phyloP scores from a whole-genome alignment of 2,888 invertebrate genomes.

The Rhagium mordax region DNA sequence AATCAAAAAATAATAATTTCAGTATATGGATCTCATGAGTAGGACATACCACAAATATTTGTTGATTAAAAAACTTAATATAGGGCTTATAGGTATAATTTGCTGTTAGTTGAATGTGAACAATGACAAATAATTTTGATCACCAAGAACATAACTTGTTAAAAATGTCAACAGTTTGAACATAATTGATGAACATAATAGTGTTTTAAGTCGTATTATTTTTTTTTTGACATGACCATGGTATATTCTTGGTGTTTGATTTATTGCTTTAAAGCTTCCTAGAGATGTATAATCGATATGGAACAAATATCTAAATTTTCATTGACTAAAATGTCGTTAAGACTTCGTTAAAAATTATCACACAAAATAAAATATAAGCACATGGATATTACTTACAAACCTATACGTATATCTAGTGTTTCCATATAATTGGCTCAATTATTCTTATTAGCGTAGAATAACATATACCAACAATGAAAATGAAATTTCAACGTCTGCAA shows the following conservation, averaged over 20 bases:
- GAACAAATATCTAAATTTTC: not conserved
- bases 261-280: not conserved
- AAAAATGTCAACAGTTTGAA: not conserved
- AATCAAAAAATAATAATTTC: conserved; percentile 12
- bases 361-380: not conserved
- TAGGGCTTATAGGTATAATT: not conserved
- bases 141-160: not conserved
- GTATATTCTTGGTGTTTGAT: not conserved
- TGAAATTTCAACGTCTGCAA: no score
- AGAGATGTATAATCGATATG: not conserved
- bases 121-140: conserved; percentile 1
- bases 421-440: not conserved
- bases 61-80: not conserved
- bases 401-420: not conserved
- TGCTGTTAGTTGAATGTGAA: not conserved
- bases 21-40: conserved; percentile 5
- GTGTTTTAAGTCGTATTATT: no score
- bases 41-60: no score
- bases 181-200: no score
- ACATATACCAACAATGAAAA: no score
- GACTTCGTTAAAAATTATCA: not conserved
- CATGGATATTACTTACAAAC: not conserved
- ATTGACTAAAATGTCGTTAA: not conserved
- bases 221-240: not conserved
- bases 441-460: not conserved